Base-by-base conservation (phyloP, 1,140 invertebrate species). In the Drosophila bipectinata region DNA sequence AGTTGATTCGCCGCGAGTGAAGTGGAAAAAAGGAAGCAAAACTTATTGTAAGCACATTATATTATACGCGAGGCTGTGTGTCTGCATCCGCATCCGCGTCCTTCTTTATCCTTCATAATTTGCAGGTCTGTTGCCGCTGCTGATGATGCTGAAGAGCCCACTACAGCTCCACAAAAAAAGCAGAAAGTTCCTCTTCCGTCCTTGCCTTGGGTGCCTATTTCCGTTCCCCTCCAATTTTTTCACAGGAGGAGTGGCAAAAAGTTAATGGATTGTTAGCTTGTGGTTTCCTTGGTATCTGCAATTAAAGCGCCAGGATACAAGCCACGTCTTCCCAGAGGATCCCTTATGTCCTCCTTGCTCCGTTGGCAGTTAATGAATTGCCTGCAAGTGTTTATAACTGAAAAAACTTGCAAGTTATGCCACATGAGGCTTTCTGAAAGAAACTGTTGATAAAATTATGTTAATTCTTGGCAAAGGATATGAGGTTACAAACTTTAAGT, bases 211-310 rank as follows among this genome's bases (percentile, higher is more conserved):
- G 82, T 80, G 59, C 58, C 34, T 37, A 37, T 37, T 37, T 37
- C 34, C 55, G 30, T 52, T 77, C 68, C 41, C 59, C 52, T 59
- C 73, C 77, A 79, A 77, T 87, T 77, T 64, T 69, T 55, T 61
- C 72, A 72, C 66, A 69, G 82, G 82, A 76, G 64, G 71, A 81
- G 79, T 83, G 83, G 83, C 79, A 87, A 87, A 87, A 87, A 87
- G 79, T 88, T 88, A 87, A 87, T 88, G 83, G 83, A 87, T 87
- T 88, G 83, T 88, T 77, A 87, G 85, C 83, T 88, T 79, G 83
- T 53, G 83, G 83, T 79, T 87, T 79, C 72, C 83, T 76, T 77
- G 76, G 60, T 68, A 72, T 66, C 64, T 82, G 75, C 82, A 87
- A 87, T 87, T 87, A 87, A 81, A 81, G 63, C 44, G 71, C 71